Conservation (phyloP, 2,888 invertebrate genomes). For the Oxyscelio sp. region DNA sequence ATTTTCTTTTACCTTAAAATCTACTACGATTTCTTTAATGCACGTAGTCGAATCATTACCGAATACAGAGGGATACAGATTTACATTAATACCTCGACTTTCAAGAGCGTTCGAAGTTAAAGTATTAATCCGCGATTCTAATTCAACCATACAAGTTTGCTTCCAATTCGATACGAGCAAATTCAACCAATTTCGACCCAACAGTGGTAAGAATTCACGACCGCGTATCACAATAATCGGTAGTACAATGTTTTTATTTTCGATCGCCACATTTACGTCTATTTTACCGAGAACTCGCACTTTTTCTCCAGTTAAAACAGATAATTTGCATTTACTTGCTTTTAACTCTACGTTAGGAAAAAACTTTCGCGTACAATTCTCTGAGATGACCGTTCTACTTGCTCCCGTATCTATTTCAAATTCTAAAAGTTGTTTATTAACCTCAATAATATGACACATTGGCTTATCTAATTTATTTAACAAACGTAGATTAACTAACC, state of each 20-base stretch:
- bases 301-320: slow-evolving; percentile 1
- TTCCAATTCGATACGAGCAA: background rate
- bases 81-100: slow-evolving; percentile 11
- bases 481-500: background rate
- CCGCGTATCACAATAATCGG: background rate
- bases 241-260: background rate
- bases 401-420: slow-evolving; percentile 11
- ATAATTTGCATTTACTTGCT: slow-evolving; percentile 10
- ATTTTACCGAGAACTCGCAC: slow-evolving; percentile 2
- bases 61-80: slow-evolving; percentile 1
- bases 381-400: slow-evolving; percentile 4
- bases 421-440: background rate
- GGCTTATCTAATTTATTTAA: slow-evolving; percentile 1
- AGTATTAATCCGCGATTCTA: background rate
- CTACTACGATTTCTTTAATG: too few relatives aligned
- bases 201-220: slow-evolving; percentile 2
- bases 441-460: background rate
- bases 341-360: slow-evolving; percentile 1
- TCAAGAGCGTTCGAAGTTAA: slow-evolving; percentile 1
- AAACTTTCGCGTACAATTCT: background rate
- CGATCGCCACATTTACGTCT: background rate
- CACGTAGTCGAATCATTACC: background rate
- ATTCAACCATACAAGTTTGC: background rate
- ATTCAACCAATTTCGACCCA: slow-evolving; percentile 17
- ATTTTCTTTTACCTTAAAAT: slow-evolving; percentile 31